Conservation (phyloP, 92 coral and sea anemone species). For the Nematostella vectensis region DNA sequence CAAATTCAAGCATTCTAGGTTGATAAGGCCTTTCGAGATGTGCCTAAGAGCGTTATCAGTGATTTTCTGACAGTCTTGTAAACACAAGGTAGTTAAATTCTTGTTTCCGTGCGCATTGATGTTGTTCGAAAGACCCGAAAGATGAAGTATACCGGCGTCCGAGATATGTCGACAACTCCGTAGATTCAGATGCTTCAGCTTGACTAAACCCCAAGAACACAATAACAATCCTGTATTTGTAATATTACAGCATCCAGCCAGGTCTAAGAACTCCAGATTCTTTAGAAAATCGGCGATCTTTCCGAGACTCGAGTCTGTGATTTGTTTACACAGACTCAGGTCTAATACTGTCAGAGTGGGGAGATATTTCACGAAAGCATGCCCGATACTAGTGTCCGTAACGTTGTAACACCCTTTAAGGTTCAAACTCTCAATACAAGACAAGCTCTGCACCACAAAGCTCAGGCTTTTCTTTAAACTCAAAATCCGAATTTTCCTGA, state of each 20-base stretch:
- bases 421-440: slow-evolving; percentile 82
- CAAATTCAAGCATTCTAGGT: slow-evolving; percentile 76
- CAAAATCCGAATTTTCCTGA: slow-evolving; percentile 93
- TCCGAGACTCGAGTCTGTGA: slow-evolving; percentile 93
- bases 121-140: slow-evolving; percentile 78
- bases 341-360: slow-evolving; percentile 96
- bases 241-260: slow-evolving; percentile 98
- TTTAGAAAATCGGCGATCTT: slow-evolving; percentile 81
- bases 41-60: slow-evolving; percentile 97
- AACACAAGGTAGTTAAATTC: slow-evolving; percentile 89
- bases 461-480: slow-evolving; percentile 88
- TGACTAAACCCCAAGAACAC: slow-evolving; percentile 92
- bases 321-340: slow-evolving; percentile 99
- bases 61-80: slow-evolving; percentile 99
- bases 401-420: slow-evolving; percentile 98
- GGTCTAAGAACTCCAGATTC: slow-evolving; percentile 90
- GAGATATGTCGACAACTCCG: slow-evolving; percentile 99
- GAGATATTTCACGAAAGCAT: slow-evolving; percentile 95
- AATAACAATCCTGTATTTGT: slow-evolving; percentile 86
- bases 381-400: slow-evolving; percentile 92
- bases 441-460: slow-evolving; percentile 84
- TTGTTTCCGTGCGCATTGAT: slow-evolving; percentile 82
- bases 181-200: slow-evolving; percentile 76
- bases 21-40: slow-evolving; percentile 83
- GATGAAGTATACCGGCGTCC: slow-evolving; percentile 94